Evolutionary conservation across 2,113 vertebrate genomes (phyloP), one percentile per base, ranked within the genome.

Genomic region (Eurystomus gularis): DNA sequence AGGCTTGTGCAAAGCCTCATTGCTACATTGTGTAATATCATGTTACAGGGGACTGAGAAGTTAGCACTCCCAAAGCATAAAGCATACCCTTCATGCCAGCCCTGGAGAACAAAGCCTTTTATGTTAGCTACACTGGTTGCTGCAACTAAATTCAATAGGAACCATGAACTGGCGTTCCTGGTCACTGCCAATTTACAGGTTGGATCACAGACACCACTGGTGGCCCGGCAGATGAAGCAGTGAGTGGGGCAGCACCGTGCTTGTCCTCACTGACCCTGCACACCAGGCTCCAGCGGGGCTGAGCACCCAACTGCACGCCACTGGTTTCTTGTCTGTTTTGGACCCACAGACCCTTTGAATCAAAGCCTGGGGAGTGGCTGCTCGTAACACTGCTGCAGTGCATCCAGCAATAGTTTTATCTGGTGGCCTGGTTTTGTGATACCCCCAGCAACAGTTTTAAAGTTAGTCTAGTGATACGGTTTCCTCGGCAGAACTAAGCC

Each of bases 221-320:
- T 18, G 33, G 26, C 44, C 26, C 31, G 0, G 0, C 16, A 42
- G 18, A 18, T 7, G 68, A 46, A 33, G 19, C 19, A 7, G 10
- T 0, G 10, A n/a, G 37, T 2, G 0, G 15, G 18, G 33, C 25
- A 60, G 44, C 3, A 6, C 7, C 0, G 39, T 0, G 2, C 61
- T 24, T 3, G 28, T n/a, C 11, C 54, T 25, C 0, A 1, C 48
- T 11, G 46, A 26, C 20, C 55, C 44, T 7, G 37, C 26, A 39
- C 52, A 44, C 23, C 52, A 12, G 7, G 23, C 29, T n/a, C 49
- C 26, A 39, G 52, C 2, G 3, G 39, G 5, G 8, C 3, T 1
- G 8, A 48, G 19, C 51, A n/a, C 23, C 18, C 40, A 39, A 10
- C 39, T 19, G 3, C 9, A 3, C 26, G 13, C 7, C 42, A 8